Evolutionary conservation across 2,113 vertebrate genomes (phyloP).

Genomic region (Neotragus pygmaeus): DNA sequence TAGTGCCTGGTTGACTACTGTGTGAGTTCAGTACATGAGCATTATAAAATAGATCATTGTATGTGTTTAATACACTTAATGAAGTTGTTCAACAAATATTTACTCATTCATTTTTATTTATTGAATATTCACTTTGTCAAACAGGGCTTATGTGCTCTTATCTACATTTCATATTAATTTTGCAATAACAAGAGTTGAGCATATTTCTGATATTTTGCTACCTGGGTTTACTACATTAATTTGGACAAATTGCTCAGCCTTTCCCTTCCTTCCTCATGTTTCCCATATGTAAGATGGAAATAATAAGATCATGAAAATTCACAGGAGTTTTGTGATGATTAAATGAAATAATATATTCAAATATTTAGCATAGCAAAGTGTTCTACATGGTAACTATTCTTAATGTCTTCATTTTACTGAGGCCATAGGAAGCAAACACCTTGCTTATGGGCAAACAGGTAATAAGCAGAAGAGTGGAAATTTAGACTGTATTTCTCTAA

Average conservation of each 20-base stretch:
- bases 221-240: neutral
- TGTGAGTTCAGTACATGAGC: neutral
- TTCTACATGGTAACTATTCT: neutral
- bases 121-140: neutral
- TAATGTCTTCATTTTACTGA: constrained; percentile 6
- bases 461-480: neutral
- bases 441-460: neutral
- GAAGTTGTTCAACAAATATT: neutral
- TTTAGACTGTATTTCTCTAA: neutral
- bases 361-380: neutral
- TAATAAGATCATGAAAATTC: neutral
- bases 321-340: neutral
- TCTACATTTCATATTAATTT: constrained; percentile 33
- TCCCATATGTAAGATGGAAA: neutral
- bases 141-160: neutral
- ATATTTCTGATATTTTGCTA: neutral
- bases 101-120: constrained; percentile 11
- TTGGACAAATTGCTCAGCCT: neutral
- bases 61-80: neutral
- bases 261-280: neutral
- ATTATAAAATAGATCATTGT: neutral
- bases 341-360: neutral
- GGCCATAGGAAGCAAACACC: neutral
- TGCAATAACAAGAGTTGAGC: neutral
- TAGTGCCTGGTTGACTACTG: neutral